Evolutionary conservation across 2,797 vertebrate genomes (phyloP).

Genomic region (Lacerta viridis): DNA sequence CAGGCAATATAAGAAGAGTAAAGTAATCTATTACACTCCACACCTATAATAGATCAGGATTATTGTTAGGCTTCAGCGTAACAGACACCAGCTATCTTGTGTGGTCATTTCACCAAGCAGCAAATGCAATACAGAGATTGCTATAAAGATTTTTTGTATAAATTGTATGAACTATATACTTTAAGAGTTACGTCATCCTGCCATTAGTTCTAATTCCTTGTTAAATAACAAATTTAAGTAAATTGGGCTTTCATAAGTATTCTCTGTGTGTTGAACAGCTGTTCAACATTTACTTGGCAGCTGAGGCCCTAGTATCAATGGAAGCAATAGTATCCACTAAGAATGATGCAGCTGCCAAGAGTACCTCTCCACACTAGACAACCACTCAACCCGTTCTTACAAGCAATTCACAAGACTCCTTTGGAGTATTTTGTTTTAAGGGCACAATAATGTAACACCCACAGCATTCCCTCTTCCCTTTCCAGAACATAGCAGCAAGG

Average conservation of each 20-base stretch:
- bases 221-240: constrained; percentile 84
- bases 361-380: constrained; percentile 75
- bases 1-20: too few species aligned
- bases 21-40: not conserved
- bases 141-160: constrained; percentile 64
- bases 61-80: not conserved
- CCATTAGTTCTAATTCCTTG: constrained; percentile 82
- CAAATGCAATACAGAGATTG: constrained; percentile 51
- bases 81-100: constrained; percentile 8
- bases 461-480: constrained; percentile 4
- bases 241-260: constrained; percentile 86
- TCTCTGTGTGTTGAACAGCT: constrained; percentile 89
- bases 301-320: constrained; percentile 87
- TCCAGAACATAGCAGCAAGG: constrained; percentile 59
- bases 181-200: constrained; percentile 74
- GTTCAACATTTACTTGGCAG: constrained; percentile 92
- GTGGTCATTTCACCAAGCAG: constrained; percentile 40
- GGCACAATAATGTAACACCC: constrained; percentile 60
- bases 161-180: constrained; percentile 66
- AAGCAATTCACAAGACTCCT: constrained; percentile 71
- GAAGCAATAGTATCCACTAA: constrained; percentile 83
- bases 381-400: constrained; percentile 67
- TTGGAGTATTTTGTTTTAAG: constrained; percentile 45
- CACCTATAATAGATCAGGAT: not conserved
- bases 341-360: constrained; percentile 87